Evolutionary conservation across 1,140 invertebrate genomes (phyloP), one percentile per base, ranked within the genome.

Genomic region (Aphis craccivora): DNA sequence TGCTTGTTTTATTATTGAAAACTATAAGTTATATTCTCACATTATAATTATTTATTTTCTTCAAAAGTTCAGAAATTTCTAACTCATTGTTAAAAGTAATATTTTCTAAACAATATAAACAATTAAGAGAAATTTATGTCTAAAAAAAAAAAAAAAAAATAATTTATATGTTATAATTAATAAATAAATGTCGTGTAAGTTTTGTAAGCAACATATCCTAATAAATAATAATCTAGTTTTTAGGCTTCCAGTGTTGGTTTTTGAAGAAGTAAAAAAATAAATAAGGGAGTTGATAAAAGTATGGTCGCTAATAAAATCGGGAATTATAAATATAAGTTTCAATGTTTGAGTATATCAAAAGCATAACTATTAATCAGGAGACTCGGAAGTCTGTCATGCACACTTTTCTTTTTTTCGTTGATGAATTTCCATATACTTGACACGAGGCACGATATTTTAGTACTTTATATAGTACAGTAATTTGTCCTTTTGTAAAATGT

Each of bases 351-450:
- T 48, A 18, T 48, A 45, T 92, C n/a, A 5, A n/a, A 83, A 92
- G 90, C 35, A 51, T 20, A 25, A 83, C 90, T 11, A 92, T 92
- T 92, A 92, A 83, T 92, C 90, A 92, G 35, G n/a, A 45, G 81
- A n/a, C 45, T 92, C 45, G n/a, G 90, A 45, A 45, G 67, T 51
- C 43, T 92, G 90, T 92, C 90, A 92, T 51, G 45, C 4, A 37
- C n/a, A 45, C 30, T 2, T 92, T 35, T 51, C 60, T 92, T 92
- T 91, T 51, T 37, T n/a, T 83, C 30, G 23, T 92, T 92, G 90
- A 83, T 83, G n/a, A 83, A 92, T 92, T 92, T 76, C n/a, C 43
- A 81, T 91, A 76, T 45, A 83, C 60, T 92, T 83, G 43, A 83
- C 67, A 83, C 45, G 51, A 92, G 83, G 45, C 22, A 23, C 7